Evolutionary conservation across 2,797 vertebrate species (phyloP).

Genomic region (Poeciliopsis turneri): DNA sequence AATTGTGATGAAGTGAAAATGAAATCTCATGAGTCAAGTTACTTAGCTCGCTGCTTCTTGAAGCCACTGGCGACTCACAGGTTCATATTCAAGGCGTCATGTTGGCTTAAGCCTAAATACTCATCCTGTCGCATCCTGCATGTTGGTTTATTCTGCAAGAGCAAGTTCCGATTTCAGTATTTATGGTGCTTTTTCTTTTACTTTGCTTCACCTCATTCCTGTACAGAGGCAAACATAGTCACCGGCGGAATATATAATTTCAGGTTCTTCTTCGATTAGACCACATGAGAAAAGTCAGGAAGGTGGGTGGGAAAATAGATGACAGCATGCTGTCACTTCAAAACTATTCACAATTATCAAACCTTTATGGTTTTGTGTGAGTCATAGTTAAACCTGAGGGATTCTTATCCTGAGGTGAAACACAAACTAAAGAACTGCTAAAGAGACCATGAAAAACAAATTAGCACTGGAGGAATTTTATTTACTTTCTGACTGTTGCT

Average conservation of each 20-base stretch:
- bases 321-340: conserved; percentile 28
- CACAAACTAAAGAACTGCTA: background rate
- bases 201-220: background rate
- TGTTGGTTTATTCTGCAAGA: background rate
- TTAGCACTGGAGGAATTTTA: conserved; percentile 4
- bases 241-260: conserved; percentile 1
- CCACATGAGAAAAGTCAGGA: conserved; percentile 17
- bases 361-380: conserved; percentile 21
- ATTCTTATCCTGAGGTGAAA: background rate
- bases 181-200: background rate
- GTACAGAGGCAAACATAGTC: background rate
- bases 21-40: conserved; percentile 25
- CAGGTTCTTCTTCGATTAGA: conserved; percentile 6
- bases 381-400: conserved; percentile 12
- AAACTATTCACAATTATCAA: conserved; percentile 27
- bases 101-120: background rate
- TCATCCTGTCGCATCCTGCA: background rate
- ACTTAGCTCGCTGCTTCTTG: conserved; percentile 35
- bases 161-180: conserved; percentile 4
- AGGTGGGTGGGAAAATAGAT: conserved; percentile 25
- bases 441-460: background rate
- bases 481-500: conserved; percentile 1
- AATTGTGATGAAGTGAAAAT: conserved; percentile 23
- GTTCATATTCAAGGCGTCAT: conserved; percentile 5
- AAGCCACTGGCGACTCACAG: conserved; percentile 12